These are phyloP conservation scores for Danio rerio DNA, from an alignment of 2,113 vertebrate species.

Conservation along the genomic window DNA sequence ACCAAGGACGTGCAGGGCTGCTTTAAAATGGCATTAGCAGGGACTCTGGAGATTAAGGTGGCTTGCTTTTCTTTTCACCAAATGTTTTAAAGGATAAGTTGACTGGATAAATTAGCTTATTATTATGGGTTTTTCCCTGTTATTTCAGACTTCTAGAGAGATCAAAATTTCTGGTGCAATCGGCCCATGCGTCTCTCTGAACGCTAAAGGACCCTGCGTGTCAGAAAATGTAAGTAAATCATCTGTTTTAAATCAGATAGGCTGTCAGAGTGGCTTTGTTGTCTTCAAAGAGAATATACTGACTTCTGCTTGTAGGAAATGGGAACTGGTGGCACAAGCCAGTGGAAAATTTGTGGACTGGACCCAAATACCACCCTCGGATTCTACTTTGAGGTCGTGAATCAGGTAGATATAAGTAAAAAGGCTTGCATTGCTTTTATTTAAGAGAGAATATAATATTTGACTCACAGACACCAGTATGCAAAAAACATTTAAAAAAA, in stretches of 20 bases:
- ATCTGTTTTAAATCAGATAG: neutral
- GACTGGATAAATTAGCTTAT: neutral
- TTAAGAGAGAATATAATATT: neutral
- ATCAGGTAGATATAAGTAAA: slow-evolving; percentile 82
- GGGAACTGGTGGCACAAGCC: slow-evolving; percentile 93
- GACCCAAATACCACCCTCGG: slow-evolving; percentile 91
- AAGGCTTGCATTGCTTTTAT: neutral
- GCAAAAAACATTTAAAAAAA: neutral
- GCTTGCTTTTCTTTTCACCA: slow-evolving; percentile 28
- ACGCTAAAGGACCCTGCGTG: slow-evolving; percentile 94
- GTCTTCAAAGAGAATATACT: neutral
- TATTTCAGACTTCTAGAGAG: slow-evolving; percentile 91
- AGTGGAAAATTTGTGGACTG: slow-evolving; percentile 97
- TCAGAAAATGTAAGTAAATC: slow-evolving; percentile 91
- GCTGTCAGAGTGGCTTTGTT: neutral
- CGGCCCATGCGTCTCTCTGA: slow-evolving; percentile 93
- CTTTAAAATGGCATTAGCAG: slow-evolving; percentile 97
- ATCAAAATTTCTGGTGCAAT: slow-evolving; percentile 97
- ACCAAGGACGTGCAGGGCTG: slow-evolving; percentile 91
- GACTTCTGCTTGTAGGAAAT: slow-evolving; percentile 82
- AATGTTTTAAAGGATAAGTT: neutral
- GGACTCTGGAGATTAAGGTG: slow-evolving; percentile 97
- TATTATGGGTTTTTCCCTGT: neutral
- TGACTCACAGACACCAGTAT: too few species aligned
- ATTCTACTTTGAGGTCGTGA: slow-evolving; percentile 95